Evolutionary conservation across 1,140 invertebrate species (phyloP), one percentile per base, ranked within the genome.

Genomic region (Phymorhynchus buccinoides): DNA sequence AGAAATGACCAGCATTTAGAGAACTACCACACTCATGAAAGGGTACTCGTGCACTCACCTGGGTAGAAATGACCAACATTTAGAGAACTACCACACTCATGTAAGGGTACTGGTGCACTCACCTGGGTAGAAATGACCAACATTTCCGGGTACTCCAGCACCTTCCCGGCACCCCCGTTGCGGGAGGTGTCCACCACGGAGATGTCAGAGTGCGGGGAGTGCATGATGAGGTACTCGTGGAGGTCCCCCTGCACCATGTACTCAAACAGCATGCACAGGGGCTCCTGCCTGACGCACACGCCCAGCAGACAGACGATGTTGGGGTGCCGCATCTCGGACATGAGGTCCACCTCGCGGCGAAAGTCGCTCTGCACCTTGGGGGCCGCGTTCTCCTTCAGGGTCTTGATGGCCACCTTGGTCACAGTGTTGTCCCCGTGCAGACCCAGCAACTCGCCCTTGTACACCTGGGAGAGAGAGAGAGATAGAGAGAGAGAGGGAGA

Each of bases 221-320:
- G 92, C 73, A 87, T 87, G 30, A 92, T 88, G 35, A 94, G 89
- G 84, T 92, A 94, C 85, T 94, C 92, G 75, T 93, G 92, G 66
- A 94, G 88, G 86, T 94, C 93, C 22, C 93, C 92, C 91, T 97
- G 88, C 1, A 88, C 87, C 90, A 92, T 98, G 91, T 97, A 98
- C 92, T 99, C 98, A 94, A 99, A 99, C 2, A 99, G 94, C 97
- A 99, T 98, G 91, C 97, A 98, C 92, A 97, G 96, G 0, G 98
- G 98, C 89, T 98, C 97, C 83, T 98, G 97, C 88, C 96, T 96
- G 77, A 97, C 94, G 79, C 97, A 96, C 3, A 99, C 97, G 0
- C 98, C 98, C 30, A 99, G 94, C 77, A 99, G 95, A 93, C 97
- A 98, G 71, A 99, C 97, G 87, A 99, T 98, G 92, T 99, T 99